phyloP scores from a whole-genome alignment of 2,113 vertebrate genomes.

The Pimephales promelas region DNA sequence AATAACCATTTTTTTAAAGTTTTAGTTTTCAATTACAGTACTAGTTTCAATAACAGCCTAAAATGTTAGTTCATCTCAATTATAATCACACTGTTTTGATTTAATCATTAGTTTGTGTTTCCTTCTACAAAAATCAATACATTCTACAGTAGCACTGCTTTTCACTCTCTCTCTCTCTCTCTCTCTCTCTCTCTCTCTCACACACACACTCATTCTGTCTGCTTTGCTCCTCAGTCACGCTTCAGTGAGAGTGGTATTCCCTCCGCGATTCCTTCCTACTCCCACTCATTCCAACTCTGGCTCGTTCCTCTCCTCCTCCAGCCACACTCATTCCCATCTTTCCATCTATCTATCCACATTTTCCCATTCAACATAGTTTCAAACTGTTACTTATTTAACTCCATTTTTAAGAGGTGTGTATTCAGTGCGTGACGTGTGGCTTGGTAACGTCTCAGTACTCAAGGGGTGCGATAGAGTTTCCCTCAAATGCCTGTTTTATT shows the following conservation, averaged over 20 bases:
- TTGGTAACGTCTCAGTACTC: not conserved
- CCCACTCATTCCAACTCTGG: conserved; percentile 23
- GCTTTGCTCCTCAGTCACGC: conserved; percentile 38
- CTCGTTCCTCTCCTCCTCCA: conserved; percentile 1
- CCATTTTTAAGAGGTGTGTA: not conserved
- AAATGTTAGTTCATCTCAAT: not conserved
- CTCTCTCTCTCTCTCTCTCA: not conserved
- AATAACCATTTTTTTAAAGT: not conserved
- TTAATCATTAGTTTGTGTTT: not conserved
- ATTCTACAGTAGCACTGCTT: conserved; percentile 41
- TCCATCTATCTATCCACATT: not conserved
- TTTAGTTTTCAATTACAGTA: not conserved
- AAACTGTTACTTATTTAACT: not conserved
- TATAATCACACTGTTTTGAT: not conserved
- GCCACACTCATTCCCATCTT: not conserved
- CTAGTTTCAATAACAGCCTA: not conserved
- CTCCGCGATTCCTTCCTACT: conserved; percentile 27
- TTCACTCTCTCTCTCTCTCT: not conserved
- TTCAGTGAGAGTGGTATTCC: conserved; percentile 41
- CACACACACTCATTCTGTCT: conserved; percentile 25
- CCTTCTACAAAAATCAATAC: conserved; percentile 26
- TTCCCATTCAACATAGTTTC: not conserved
- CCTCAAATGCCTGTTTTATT: not conserved
- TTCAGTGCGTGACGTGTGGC: not conserved
- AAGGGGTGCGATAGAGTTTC: not conserved